Base-by-base conservation (phyloP, 2,888 invertebrate species). In the Leptopterna dolabrata region DNA sequence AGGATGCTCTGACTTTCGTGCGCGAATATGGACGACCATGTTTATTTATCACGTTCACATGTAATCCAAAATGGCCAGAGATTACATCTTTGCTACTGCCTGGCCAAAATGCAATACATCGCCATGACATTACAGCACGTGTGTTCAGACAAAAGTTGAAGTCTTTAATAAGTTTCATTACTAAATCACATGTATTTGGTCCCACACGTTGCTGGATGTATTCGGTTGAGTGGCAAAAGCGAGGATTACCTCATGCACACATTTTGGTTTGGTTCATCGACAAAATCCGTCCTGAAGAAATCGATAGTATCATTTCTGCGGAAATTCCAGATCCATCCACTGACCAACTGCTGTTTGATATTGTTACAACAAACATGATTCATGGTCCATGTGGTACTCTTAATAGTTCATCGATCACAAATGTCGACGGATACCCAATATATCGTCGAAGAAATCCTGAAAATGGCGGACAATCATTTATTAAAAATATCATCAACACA, bases 291-390 rank as follows among this genome's bases (percentile, higher is more conserved):
- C 90, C 91, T 63, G 87, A 91, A 19, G 88, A 91, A 90, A 90
- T 91, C 24, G 91, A 91, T 90, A 71, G 29, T 30, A 83, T 92
- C 0, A 89, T 90, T 87, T 90, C n/a, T n/a, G n/a, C n/a, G n/a
- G n/a, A n/a, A n/a, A n/a, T n/a, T n/a, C n/a, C n/a, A n/a, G n/a
- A n/a, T 89, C 81, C 87, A 11, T 27, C 88, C 6, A 27, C n/a
- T 19, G 90, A 91, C 88, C 90, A 88, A n/a, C 55, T 82, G 11
- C 84, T 91, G n/a, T 89, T 88, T 89, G 89, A 90, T 16, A 87
- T 90, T 47, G 89, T 91, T 3, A 90, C 19, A 2, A 90, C 76
- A 83, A 90, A 91, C 80, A 92, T 92, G 91, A 90, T 91, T 82
- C 91, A 91, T 90, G 91, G 91, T 27, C 89, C 89, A n/a, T 89